Base-by-base conservation (phyloP, 2,888 invertebrate species). In the Cantharis lateralis region DNA sequence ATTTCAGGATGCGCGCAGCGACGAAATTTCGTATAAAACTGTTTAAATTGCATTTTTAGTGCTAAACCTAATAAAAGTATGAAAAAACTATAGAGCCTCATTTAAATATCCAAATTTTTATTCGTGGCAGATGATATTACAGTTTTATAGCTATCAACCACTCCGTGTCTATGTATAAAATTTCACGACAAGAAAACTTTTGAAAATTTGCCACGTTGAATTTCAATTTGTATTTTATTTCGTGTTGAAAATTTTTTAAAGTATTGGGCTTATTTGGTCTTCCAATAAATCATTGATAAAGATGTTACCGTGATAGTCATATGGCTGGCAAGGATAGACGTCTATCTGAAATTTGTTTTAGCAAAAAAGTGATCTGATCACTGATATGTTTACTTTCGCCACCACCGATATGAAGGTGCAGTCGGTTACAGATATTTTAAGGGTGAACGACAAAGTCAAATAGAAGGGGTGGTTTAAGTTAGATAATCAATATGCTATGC, bases 401-500 rank as follows among this genome's bases (percentile, higher is more conserved):
- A 26, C 32, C 32, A 16, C 32, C 28, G n/a, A 62, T 63, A 71
- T 64, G 32, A 64, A 66, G 48, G 68, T 73, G 69, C 68, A 73
- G 68, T 68, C 61, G 68, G 69, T 68, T 68, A 68, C 62, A 28
- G 73, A 69, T 73, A 69, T 73, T 62, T 68, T 69, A 73, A 69
- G 73, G 73, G 73, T 68, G 73, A 73, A 73, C 68, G 68, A 28
- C 32, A 69, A 73, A 69, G 72, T 72, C 61, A 32, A 18, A 68
- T 70, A 62, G 70, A 74, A 74, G 74, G 74, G 74, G 70, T 74
- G 74, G 70, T 70, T 73, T 74, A 69, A 74, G 64, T 74, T 69
- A 62, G 73, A 74, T 70, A 74, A 74, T 74, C 74, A 70, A 74
- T 74, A 74, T 74, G 64, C 70, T 70, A 70, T 70, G 74, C 74